Evolutionary conservation across 2,113 vertebrate genomes (phyloP).

Genomic region (Cochlearius cochlearius): DNA sequence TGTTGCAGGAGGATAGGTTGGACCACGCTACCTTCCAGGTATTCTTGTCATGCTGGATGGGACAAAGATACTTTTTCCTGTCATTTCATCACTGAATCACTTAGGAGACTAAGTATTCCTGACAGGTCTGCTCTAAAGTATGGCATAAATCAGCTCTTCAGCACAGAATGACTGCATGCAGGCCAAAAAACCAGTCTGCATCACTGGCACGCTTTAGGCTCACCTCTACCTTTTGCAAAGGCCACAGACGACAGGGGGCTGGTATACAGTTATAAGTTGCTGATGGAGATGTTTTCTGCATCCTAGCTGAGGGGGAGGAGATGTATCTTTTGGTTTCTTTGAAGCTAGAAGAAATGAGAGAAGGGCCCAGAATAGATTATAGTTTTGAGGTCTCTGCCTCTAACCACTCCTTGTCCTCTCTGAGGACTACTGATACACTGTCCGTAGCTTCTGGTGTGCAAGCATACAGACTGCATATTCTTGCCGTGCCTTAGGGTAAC

Average conservation of each 20-base stretch:
- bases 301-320: neutral
- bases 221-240: neutral
- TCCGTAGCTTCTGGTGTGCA: neutral
- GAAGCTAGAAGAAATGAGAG: neutral
- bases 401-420: neutral
- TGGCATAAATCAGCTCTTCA: neutral
- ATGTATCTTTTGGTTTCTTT: neutral
- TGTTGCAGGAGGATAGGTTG: neutral
- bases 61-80: neutral
- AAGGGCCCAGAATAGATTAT: neutral
- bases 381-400: neutral
- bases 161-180: neutral
- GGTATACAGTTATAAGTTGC: neutral
- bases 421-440: neutral
- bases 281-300: neutral
- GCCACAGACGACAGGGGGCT: neutral
- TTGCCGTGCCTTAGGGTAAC: neutral
- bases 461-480: neutral
- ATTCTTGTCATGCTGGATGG: neutral
- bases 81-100: neutral
- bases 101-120: neutral
- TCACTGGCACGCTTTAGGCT: neutral
- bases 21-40: neutral
- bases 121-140: neutral
- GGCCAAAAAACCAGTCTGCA: neutral